Percentiles rank a stretch among this genome's conserved stretches.
Conservation (phyloP, 2,113 vertebrate species). For the Coracopsis vasa region DNA sequence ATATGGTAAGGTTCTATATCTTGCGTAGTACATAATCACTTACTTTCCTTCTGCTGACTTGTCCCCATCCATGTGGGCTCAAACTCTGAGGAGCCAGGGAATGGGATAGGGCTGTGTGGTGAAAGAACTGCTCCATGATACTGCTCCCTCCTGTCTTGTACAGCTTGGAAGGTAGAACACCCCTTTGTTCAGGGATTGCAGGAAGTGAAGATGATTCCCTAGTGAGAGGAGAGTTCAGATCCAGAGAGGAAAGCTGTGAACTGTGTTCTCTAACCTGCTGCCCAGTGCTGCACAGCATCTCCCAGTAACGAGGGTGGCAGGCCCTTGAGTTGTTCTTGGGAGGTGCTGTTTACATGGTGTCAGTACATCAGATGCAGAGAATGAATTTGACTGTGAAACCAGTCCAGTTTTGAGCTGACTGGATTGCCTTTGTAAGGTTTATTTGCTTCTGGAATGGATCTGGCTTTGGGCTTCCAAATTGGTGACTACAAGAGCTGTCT, state of each 20-base stretch:
- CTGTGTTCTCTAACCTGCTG: not conserved
- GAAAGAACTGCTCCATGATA: no score
- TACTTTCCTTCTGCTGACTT: not conserved
- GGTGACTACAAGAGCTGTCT: not conserved
- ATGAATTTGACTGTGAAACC: not conserved
- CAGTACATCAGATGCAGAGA: accelerated
- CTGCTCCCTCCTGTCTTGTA: not conserved
- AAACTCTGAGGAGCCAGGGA: not conserved
- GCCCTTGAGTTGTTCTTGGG: not conserved
- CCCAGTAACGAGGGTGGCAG: not conserved
- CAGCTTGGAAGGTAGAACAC: no score
- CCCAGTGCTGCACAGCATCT: no score
- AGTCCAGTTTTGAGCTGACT: not conserved
- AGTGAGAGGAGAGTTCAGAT: not conserved
- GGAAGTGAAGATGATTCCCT: not conserved
- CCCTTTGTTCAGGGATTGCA: not conserved
- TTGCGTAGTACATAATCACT: no score
- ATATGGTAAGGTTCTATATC: not conserved
- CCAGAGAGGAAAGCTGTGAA: not conserved
- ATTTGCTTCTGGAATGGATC: not conserved
- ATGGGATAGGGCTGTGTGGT: not conserved
- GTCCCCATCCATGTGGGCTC: not conserved
- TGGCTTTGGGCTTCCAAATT: not conserved
- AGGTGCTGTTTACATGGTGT: not conserved
- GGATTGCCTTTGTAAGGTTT: not conserved